A percentile compares a stretch with the other conserved stretches of the same genome.
Conservation (phyloP, 2,888 invertebrate species). For the Chironomus riparius region DNA sequence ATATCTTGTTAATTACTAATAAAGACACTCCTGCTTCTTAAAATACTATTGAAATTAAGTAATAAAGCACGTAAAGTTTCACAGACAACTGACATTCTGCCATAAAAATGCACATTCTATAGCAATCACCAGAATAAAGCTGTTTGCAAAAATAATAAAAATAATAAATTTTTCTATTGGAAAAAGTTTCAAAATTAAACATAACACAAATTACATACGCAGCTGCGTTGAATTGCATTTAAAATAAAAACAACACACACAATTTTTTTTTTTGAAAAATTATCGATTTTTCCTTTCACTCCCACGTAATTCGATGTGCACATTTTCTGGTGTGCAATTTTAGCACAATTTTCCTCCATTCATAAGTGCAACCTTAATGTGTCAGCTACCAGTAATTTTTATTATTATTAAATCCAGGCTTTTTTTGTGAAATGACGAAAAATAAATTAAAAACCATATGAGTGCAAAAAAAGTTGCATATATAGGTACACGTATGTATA, state of each 20-base stretch:
- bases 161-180: background rate
- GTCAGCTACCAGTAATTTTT: constrained; percentile 9
- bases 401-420: background rate
- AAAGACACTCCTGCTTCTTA: no score
- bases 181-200: background rate
- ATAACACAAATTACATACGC: constrained; percentile 9
- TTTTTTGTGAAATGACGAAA: constrained; percentile 1
- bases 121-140: no score
- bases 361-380: background rate
- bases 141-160: no score
- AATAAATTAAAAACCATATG: background rate
- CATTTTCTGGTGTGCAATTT: background rate
- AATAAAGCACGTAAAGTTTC: no score
- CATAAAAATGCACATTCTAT: no score
- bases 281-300: constrained; percentile 4
- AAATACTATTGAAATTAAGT: no score
- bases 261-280: constrained; percentile 10
- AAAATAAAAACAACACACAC: background rate
- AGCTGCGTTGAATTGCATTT: constrained; percentile 14
- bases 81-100: no score
- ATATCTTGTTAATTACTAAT: no score
- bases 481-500: background rate
- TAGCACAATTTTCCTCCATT: background rate
- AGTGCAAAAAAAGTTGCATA: no score
- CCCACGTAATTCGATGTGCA: background rate